Base-by-base conservation (phyloP, 2,113 vertebrate genomes). In the Corydoras maculifer region DNA sequence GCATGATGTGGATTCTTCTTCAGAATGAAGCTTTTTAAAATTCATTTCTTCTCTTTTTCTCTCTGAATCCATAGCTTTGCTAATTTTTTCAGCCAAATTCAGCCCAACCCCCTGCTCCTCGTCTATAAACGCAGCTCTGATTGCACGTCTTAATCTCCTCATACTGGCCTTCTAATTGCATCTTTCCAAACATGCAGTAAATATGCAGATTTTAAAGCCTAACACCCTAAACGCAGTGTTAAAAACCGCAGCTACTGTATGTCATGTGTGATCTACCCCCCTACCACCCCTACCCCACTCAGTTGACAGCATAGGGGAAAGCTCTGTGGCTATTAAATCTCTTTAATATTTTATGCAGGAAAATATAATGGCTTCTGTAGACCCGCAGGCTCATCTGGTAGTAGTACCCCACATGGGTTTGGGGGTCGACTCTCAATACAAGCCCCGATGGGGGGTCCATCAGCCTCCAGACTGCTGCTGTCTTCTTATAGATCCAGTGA, bases 281-380 rank as follows among this genome's bases (percentile, higher is more conserved):
- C 18, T 25, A 25, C 18, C 18, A 25, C 18, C 18, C 18, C 18
- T 2, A 25, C 18, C 18, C 18, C 73, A 31, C 72, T 64, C 74
- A 58, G 78, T 82, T 76, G 60, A 80, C 53, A 13, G 51, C 71
- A 78, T 82, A 82, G 58, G 73, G 68, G 58, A 51, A 84, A 82
- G 85, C 84, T 87, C 79, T 88, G 82, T 81, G 79, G 82, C 82
- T 84, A 85, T 89, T 84, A 86, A 78, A 77, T 73, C 69, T 81
- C 48, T 77, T 88, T 61, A 86, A 85, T 87, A 85, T 89, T 88
- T 88, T 55, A 88, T 85, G 25, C 49, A 68, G 61, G 77, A 76
- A 76, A 32, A 76, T 59, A 59, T 80, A 75, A 80, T 57, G 25
- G 18, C 72, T 72, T 61, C 9, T 68, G 69, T 72, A 65, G 12